Evolutionary conservation across 1,140 invertebrate species (phyloP), one percentile per base, ranked within the genome.

Genomic region (Euura lappo): DNA sequence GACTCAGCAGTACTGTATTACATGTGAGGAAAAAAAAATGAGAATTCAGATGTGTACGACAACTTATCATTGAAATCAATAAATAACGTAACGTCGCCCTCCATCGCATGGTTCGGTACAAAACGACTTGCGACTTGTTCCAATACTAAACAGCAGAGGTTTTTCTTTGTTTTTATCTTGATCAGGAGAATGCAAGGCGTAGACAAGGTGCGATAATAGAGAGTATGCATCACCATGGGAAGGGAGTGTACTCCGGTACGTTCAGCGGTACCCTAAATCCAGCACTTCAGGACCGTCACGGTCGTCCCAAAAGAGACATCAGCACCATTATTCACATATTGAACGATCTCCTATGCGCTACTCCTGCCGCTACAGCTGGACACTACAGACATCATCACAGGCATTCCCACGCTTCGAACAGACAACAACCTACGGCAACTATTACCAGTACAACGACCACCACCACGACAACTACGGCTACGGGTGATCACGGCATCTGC

Each of bases 241-340:
- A 96, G 85, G 97, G 96, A 76, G 93, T 95, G 69, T 95, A 95
- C 83, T 95, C 94, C 28, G 94, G 94, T 51, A 95, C 94, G 44
- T 93, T 94, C 85, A 91, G 92, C 84, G 96, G 97, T 46, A 97
- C 96, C 6, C 85, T 98, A 10, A 98, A 97, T 88, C 96, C 97
- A 72, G 94, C 96, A n/a, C 89, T 98, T 11, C 97, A 98, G 87
- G 97, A 98, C 85, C 92, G 93, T 75, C 93, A 94, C 83, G 97
- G 97, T 0, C 91, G 95, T 76, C 97, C 97, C 7, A 95, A 96
- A 79, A 91, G 96, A 13, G 95, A 97, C 86, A 97, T 98, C 72
- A 95, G 93, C 69, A 98, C 97, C 11, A 97, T 98, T 70, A 96
- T 98, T 72, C 96, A 98, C 84, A 98, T 98, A 85, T 88, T 98